These are phyloP conservation scores for Channa maculata DNA, from an alignment of 2,113 vertebrate species.

Conservation along the genomic window DNA sequence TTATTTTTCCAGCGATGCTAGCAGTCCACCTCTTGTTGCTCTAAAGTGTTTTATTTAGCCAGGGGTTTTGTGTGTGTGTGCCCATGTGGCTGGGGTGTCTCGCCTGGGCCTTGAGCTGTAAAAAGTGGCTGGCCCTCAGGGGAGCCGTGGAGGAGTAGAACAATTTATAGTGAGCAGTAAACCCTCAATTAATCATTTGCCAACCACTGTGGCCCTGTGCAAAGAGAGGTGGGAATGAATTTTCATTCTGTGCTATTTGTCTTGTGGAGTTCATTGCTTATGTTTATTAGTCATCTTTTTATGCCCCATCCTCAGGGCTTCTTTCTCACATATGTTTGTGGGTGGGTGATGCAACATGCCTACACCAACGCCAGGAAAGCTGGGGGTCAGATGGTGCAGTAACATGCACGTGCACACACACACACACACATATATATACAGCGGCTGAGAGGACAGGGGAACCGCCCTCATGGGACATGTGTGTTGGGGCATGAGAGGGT, in stretches of 20 bases:
- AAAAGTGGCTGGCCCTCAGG: constrained; percentile 76
- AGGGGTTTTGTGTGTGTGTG: constrained; percentile 20
- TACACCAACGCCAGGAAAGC: constrained; percentile 82
- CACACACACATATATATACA: constrained; percentile 30
- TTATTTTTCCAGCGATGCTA: constrained; percentile 37
- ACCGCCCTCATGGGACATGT: constrained; percentile 84
- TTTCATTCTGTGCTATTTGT: constrained; percentile 91
- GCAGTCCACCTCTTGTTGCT: constrained; percentile 63
- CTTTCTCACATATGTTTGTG: neutral
- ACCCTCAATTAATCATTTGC: constrained; percentile 94
- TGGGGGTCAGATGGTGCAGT: constrained; percentile 76
- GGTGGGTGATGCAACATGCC: constrained; percentile 68
- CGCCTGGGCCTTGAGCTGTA: constrained; percentile 78
- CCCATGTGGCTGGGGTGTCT: constrained; percentile 52
- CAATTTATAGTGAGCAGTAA: constrained; percentile 92
- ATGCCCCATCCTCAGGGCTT: constrained; percentile 77
- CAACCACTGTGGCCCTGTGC: constrained; percentile 86
- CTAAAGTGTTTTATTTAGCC: constrained; percentile 71
- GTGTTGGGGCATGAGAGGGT: constrained; percentile 81
- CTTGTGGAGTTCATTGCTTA: constrained; percentile 92
- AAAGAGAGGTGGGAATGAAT: constrained; percentile 94
- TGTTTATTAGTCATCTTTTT: constrained; percentile 91
- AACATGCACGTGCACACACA: constrained; percentile 37
- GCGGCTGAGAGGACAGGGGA: constrained; percentile 83
- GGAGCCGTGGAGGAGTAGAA: constrained; percentile 83